Conservation (phyloP, 2,797 vertebrate genomes). For the Trachops cirrhosus region DNA sequence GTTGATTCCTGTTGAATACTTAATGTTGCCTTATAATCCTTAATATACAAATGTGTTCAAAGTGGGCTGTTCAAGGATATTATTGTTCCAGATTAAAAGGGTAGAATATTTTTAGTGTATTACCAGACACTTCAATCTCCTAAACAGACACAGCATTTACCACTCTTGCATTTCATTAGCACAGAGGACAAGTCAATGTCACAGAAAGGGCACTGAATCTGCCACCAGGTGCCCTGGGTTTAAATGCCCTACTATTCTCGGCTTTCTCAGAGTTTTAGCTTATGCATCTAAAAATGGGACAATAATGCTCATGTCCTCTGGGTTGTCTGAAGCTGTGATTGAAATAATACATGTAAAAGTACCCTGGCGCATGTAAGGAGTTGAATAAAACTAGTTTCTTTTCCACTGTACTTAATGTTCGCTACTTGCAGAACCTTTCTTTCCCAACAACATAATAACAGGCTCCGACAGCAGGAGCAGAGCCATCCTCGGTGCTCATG, state of each 20-base stretch:
- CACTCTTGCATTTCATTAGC: not conserved
- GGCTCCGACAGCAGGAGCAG: not conserved
- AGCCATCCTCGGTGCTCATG: not conserved
- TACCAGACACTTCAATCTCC: not conserved
- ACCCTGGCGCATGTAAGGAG: not conserved
- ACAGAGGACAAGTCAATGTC: not conserved
- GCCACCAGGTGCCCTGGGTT: not conserved
- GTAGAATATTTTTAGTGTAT: not conserved
- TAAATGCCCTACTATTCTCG: not conserved
- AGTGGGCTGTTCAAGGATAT: not conserved
- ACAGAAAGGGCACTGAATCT: not conserved
- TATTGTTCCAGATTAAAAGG: not conserved
- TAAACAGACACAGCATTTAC: not conserved
- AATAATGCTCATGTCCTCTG: not conserved
- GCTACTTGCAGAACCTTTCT: not conserved
- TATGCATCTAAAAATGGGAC: not conserved
- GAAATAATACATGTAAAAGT: not conserved
- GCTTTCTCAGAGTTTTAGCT: not conserved
- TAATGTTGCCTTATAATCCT: not conserved
- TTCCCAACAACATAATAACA: not conserved
- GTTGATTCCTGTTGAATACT: not conserved
- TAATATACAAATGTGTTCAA: not conserved
- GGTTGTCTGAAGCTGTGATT: conserved; percentile 9
- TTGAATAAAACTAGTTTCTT: conserved; percentile 20
- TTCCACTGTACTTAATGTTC: conserved; percentile 3